phyloP scores from a whole-genome alignment of 1,140 invertebrate genomes.

The Acromyrmex heyeri region DNA sequence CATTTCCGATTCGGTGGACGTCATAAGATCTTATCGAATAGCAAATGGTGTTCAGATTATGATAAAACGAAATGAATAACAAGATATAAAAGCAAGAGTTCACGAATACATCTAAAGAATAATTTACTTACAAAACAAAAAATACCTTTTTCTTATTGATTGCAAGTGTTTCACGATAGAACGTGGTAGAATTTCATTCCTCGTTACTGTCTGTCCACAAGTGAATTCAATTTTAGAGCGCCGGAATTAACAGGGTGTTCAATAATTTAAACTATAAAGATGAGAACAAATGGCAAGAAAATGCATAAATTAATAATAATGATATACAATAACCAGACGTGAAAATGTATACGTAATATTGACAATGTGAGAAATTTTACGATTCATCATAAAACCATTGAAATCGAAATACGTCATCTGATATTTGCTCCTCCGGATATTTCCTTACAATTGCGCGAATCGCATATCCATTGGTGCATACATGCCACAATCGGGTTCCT shows the following conservation, averaged over 20 bases:
- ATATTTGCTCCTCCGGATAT: slow-evolving; percentile 21
- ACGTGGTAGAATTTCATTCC: not conserved
- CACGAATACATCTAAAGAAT: not conserved
- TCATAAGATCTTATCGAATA: slow-evolving; percentile 37
- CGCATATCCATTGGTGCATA: not conserved
- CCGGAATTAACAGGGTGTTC: not conserved
- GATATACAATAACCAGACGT: not conserved
- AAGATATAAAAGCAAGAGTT: not conserved
- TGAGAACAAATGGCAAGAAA: not conserved
- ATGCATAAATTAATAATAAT: not conserved
- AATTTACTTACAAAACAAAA: slow-evolving; percentile 20
- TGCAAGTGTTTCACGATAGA: not conserved
- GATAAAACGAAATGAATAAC: slow-evolving; percentile 34
- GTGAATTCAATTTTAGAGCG: not conserved
- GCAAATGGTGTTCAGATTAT: slow-evolving; percentile 29
- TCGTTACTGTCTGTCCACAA: not conserved
- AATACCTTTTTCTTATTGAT: not conserved
- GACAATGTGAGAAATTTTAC: slow-evolving; percentile 7
- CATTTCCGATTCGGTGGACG: slow-evolving; percentile 46
- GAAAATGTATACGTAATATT: not conserved
- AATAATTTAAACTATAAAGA: not conserved
- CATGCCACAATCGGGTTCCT: slow-evolving; percentile 57
- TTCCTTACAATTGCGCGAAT: slow-evolving; percentile 27
- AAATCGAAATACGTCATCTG: slow-evolving; percentile 13
- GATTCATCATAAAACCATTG: not conserved